Conservation (phyloP, 1,140 invertebrate genomes). For the Manduca sexta region DNA sequence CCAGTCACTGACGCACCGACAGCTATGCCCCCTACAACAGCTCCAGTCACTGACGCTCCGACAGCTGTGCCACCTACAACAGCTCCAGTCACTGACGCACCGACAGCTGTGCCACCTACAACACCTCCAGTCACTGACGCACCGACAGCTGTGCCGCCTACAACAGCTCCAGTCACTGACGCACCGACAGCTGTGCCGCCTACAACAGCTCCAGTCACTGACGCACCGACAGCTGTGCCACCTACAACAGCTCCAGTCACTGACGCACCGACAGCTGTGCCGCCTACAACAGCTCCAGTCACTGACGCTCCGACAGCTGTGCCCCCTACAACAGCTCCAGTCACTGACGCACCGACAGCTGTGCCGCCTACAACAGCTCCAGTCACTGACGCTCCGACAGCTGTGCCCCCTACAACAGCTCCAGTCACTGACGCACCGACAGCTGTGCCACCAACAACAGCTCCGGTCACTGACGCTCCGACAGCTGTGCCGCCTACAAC, state of each 20-base stretch:
- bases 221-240: background rate
- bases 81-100: no score
- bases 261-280: background rate
- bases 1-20: no score
- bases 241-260: background rate
- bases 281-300: no score
- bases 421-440: background rate
- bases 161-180: no score
- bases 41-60: no score
- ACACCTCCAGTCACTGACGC: no score
- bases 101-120: no score
- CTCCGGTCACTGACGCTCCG: background rate
- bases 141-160: no score
- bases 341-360: background rate
- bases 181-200: background rate
- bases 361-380: no score
- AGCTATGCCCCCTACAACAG: no score
- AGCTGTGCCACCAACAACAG: background rate
- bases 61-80: no score
- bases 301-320: background rate
- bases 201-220: background rate
- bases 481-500: background rate
- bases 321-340: background rate
- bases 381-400: background rate
- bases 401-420: background rate